phyloP scores from a whole-genome alignment of 2,888 invertebrate genomes.

The Standfussiana lucernea region DNA sequence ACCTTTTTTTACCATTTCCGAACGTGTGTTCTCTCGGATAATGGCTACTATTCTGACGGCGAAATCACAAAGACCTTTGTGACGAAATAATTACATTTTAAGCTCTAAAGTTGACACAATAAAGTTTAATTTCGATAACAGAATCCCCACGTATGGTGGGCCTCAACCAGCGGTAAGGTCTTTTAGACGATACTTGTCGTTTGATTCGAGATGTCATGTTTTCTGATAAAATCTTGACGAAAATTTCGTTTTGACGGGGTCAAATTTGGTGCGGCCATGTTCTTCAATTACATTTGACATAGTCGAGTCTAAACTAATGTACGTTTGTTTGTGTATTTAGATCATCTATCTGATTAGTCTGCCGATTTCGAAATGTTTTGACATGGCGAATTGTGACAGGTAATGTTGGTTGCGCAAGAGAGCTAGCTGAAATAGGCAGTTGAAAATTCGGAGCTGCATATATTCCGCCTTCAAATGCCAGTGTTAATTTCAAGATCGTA shows the following conservation, averaged over 20 bases:
- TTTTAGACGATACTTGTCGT: slow-evolving; percentile 87
- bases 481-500: slow-evolving; percentile 53
- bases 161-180: slow-evolving; percentile 77
- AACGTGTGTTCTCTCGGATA: slow-evolving; percentile 88
- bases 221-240: slow-evolving; percentile 87
- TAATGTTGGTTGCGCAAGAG: slow-evolving; percentile 61
- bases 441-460: slow-evolving; percentile 33
- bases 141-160: slow-evolving; percentile 63
- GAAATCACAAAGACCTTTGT: slow-evolving; percentile 73
- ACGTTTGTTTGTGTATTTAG: slow-evolving; percentile 78
- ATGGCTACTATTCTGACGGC: slow-evolving; percentile 86
- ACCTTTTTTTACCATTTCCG: slow-evolving; percentile 88
- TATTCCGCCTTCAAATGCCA: slow-evolving; percentile 55
- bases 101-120: slow-evolving; percentile 48
- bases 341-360: slow-evolving; percentile 80
- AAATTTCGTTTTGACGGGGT: slow-evolving; percentile 87
- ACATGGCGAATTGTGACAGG: slow-evolving; percentile 67
- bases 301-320: slow-evolving; percentile 73
- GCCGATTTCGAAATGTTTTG: slow-evolving; percentile 75
- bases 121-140: slow-evolving; percentile 63
- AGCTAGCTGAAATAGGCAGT: slow-evolving; percentile 39
- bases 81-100: slow-evolving; percentile 51
- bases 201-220: slow-evolving; percentile 89
- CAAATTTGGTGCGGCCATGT: slow-evolving; percentile 82
- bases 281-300: slow-evolving; percentile 88